Evolutionary conservation across 1,140 invertebrate species (phyloP).

Genomic region (Panulirus ornatus): DNA sequence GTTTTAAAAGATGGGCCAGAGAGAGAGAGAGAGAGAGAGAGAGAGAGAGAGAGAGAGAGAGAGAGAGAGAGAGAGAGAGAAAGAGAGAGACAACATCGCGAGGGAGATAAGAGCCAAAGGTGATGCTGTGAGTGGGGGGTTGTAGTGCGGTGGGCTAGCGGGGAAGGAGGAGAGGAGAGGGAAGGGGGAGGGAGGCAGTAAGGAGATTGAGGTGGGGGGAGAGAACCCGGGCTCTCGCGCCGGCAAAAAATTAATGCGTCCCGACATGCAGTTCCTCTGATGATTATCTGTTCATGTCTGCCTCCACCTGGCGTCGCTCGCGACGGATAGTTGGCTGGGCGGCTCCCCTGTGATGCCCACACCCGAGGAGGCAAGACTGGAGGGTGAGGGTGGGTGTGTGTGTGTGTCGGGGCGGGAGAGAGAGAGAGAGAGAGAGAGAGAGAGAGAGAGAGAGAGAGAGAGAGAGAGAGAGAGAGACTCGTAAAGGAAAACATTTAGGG

Average conservation of each 20-base stretch:
- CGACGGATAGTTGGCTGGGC: neutral
- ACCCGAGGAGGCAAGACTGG: neutral
- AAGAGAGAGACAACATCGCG: neutral
- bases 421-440: neutral
- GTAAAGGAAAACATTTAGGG: neutral
- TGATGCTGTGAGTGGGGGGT: neutral
- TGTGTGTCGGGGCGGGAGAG: neutral
- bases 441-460: neutral
- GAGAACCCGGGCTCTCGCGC: neutral
- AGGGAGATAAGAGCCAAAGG: too few species aligned
- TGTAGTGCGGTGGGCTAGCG: neutral
- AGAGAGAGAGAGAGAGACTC: slow-evolving; percentile 1
- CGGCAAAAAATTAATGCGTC: slow-evolving; percentile 29
- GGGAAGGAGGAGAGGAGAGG: neutral
- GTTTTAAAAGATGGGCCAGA: too few species aligned
- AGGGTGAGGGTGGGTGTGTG: neutral
- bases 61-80: slow-evolving; percentile 28
- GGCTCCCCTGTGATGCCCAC: neutral
- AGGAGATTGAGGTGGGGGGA: too few species aligned
- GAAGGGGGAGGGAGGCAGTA: too few species aligned
- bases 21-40: slow-evolving; percentile 15
- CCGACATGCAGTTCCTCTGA: slow-evolving; percentile 55
- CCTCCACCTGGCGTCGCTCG: neutral
- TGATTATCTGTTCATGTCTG: slow-evolving; percentile 37
- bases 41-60: neutral